Evolutionary conservation across 2,797 vertebrate genomes (phyloP).

Genomic region (Philypnodon macrostomus): DNA sequence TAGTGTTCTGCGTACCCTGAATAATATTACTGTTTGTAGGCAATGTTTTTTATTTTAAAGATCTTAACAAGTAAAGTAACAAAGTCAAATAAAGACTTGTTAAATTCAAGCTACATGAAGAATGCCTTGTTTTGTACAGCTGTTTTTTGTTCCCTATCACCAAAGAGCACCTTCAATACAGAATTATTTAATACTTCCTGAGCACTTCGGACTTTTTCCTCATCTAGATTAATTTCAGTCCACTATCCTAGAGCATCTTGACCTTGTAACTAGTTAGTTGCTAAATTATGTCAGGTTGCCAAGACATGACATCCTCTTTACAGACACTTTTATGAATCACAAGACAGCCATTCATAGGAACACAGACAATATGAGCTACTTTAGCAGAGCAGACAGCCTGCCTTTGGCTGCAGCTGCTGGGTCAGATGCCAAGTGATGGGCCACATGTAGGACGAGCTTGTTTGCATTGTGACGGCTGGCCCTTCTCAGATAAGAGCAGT

Average conservation of each 20-base stretch:
- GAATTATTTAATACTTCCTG: no score
- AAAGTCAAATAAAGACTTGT: no score
- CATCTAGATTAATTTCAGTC: slow-evolving; percentile 7
- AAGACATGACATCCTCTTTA: slow-evolving; percentile 41
- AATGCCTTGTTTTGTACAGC: no score
- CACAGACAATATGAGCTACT: neutral
- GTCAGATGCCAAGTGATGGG: slow-evolving; percentile 49
- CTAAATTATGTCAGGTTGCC: slow-evolving; percentile 34
- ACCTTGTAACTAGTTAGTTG: slow-evolving; percentile 26
- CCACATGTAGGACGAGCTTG: slow-evolving; percentile 24
- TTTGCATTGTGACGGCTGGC: slow-evolving; percentile 42
- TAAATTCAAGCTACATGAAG: no score
- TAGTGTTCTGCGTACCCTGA: no score
- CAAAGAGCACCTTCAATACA: no score
- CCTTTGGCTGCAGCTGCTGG: slow-evolving; percentile 41
- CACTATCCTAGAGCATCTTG: slow-evolving; percentile 24
- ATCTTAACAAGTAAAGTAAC: no score
- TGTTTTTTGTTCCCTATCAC: no score
- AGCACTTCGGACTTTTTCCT: no score
- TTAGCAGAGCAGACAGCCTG: slow-evolving; percentile 3
- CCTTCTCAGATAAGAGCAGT: slow-evolving; percentile 40
- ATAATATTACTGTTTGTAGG: neutral
- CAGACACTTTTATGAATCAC: slow-evolving; percentile 26
- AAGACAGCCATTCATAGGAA: slow-evolving; percentile 21
- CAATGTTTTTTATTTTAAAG: no score